Evolutionary conservation across 2,113 vertebrate genomes (phyloP), one percentile per base, ranked within the genome.

Genomic region (Planiliza haematocheilus): DNA sequence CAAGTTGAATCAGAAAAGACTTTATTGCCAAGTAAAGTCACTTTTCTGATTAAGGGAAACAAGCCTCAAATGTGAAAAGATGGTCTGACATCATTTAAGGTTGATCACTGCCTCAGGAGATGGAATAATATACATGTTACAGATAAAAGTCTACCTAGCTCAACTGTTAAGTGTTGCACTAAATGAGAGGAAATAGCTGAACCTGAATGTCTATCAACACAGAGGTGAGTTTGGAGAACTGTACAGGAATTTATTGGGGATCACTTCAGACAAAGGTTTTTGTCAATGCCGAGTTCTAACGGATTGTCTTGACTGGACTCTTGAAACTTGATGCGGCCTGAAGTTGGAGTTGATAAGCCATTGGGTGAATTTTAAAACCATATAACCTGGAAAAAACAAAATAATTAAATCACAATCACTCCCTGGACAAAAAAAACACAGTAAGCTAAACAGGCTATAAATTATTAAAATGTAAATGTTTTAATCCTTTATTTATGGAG

Each of bases 291-390:
- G 61, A 37, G 37, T 57, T 82, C 69, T 88, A 97, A 88, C 95
- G 96, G 76, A 96, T 95, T 14, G 96, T 94, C 90, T 97, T 97
- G 66, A 96, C 96, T 1, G 96, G 96, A 83, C 96, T 97, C 93
- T 97, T 97, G 91, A 97, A 97, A 93, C 93, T 96, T 91, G 96
- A 96, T 56, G 96, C 96, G 42, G 96, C 96, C 89, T 97, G 96
- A 72, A 97, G 95, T 85, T 97, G 96, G 70, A 97, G 95, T 89
- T 97, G 96, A 91, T 97, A 97, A 41, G 96, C 96, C 96, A 97
- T 97, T 1, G 96, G 96, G 81, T 97, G 96, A 88, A 97, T 97
- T 94, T 97, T 97, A 91, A 97, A 97, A 62, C 96, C 96, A 53
- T 97, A 97, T 45, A 97, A 93, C 94, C 96, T 91, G 63, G 53